Evolutionary conservation across 2,888 invertebrate species (phyloP), one percentile per base, ranked within the genome.

Genomic region (Drosophila planitibia): DNA sequence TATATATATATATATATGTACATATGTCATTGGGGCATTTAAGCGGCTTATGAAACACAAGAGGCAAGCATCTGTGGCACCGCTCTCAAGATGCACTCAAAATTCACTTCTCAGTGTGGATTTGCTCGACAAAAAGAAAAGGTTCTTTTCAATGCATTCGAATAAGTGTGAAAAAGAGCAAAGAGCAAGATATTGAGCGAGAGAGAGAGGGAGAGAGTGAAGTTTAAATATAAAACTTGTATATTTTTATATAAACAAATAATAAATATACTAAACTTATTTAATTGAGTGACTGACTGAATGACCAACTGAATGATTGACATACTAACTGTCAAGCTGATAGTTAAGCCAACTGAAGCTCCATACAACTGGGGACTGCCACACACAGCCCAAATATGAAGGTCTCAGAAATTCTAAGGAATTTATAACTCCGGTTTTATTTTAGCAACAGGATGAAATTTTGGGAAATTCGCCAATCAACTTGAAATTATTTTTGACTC

Each of bases 11-110:
- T 14, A 14, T 35, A 4, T 3, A 19, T 19, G 19, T 90, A 86
- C 85, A 89, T 82, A 83, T 85, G 82, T 85, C 82, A 86, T 80
- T 62, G 80, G 72, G 41, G 66, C 71, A 79, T 88, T 83, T 71
- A 67, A 68, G 84, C 59, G 57, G 67, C 81, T 83, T 74, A 22
- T 22, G 0, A 28, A 12, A 22, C 10, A 70, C 73, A 69, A 44
- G 47, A 53, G 63, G 62, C 67, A 78, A 4, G 32, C 37, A 71
- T 70, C 78, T 78, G 72, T 76, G 73, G 35, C 79, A 55, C 68
- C 73, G 70, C 65, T 63, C 25, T 47, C 16, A 25, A 19, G 47
- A 25, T 47, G 25, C 47, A 47, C 22, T 47, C 47, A 2, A 7
- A 2, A 4, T 7, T 22, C 47, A 16, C 16, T 22, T 22, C 2